phyloP scores from a whole-genome alignment of 2,888 invertebrate species.

The Megastigmus dorsalis region DNA sequence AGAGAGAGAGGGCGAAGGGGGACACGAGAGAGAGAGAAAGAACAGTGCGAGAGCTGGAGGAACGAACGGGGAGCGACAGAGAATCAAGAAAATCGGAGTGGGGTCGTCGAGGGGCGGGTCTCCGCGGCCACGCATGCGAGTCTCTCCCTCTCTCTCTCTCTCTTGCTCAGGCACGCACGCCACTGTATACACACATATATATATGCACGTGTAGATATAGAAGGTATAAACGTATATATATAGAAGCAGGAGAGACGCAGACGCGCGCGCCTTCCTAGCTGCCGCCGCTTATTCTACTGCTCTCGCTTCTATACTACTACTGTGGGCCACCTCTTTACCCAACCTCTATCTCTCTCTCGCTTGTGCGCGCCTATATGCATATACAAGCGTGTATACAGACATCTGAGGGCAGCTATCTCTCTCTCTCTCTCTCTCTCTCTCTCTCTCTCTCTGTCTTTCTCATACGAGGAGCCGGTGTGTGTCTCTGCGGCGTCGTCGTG shows the following conservation, averaged over 20 bases:
- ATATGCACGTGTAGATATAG: no score
- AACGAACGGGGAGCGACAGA: no score
- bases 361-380: neutral
- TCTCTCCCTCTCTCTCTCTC: conserved; percentile 35
- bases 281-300: no score
- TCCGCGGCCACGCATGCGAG: conserved; percentile 71
- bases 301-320: no score
- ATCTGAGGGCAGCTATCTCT: conserved; percentile 2
- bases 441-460: conserved; percentile 58
- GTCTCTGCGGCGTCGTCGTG: no score
- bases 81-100: conserved; percentile 50
- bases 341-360: conserved; percentile 25
- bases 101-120: conserved; percentile 63
- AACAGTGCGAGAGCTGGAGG: conserved; percentile 27
- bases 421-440: conserved; percentile 23
- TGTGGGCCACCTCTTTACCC: conserved; percentile 49
- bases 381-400: neutral
- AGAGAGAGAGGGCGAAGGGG: neutral
- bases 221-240: no score
- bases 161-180: neutral
- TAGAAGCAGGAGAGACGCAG: no score
- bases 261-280: conserved; percentile 31
- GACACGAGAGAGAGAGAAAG: conserved; percentile 25
- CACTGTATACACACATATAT: neutral
- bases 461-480: no score